These are phyloP conservation scores for Lasius platythorax DNA, from an alignment of 2,888 invertebrate species.

Conservation along the genomic window DNA sequence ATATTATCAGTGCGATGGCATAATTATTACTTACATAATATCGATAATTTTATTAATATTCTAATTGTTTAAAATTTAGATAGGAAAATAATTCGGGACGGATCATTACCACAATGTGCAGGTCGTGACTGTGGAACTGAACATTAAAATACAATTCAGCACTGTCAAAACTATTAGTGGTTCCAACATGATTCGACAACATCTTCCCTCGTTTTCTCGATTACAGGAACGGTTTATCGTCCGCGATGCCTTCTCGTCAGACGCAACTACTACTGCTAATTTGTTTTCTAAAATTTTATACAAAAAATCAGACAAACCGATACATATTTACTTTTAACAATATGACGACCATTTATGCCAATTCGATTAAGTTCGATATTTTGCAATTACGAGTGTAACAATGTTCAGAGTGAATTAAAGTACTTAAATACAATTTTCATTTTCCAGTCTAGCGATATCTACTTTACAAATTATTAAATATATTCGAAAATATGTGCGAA, in stretches of 20 bases:
- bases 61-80: background rate
- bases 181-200: constrained; percentile 71
- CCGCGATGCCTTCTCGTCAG: background rate
- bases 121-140: constrained; percentile 78
- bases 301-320: background rate
- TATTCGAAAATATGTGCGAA: background rate
- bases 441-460: background rate
- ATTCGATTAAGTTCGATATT: background rate
- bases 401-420: constrained; percentile 3
- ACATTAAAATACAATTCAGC: constrained; percentile 79
- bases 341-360: background rate
- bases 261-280: background rate
- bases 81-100: background rate
- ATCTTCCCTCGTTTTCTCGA: constrained; percentile 7
- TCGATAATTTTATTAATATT: background rate
- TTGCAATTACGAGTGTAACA: background rate
- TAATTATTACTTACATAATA: background rate
- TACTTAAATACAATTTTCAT: background rate
- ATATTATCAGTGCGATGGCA: background rate
- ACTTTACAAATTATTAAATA: constrained; percentile 12
- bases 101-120: constrained; percentile 77
- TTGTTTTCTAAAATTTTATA: constrained; percentile 21
- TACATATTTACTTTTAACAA: background rate
- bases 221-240: background rate
- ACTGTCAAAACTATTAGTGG: constrained; percentile 77